Percentiles rank a stretch among this genome's conserved stretches.
Conservation (phyloP, 2,888 invertebrate genomes). For the Imbricaverruca yamaguchii region DNA sequence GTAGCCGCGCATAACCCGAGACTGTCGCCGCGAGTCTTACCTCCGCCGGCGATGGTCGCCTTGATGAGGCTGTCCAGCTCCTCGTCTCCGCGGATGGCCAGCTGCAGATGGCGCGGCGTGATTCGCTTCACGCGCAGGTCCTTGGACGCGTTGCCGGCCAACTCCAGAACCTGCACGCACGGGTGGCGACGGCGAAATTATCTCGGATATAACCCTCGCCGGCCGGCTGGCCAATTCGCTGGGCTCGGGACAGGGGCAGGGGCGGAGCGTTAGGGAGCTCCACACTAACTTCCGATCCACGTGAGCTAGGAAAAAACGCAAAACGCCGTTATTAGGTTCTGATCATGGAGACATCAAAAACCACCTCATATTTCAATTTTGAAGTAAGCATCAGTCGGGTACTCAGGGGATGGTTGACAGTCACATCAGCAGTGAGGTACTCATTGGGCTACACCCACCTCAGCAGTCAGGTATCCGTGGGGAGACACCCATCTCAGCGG, state of each 20-base stretch:
- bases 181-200: background rate
- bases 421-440: no score
- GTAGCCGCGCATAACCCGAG: no score
- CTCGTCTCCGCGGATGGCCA: slow-evolving; percentile 98
- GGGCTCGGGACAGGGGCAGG: background rate
- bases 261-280: background rate
- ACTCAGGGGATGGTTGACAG: no score
- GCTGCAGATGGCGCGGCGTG: slow-evolving; percentile 96
- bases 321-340: slow-evolving; percentile 6
- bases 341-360: no score
- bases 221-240: background rate
- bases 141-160: slow-evolving; percentile 99
- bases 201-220: no score
- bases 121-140: slow-evolving; percentile 99
- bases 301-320: background rate
- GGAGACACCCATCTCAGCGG: no score
- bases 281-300: background rate
- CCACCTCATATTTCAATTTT: no score
- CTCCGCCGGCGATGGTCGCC: slow-evolving; percentile 99
- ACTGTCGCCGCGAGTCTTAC: background rate
- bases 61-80: slow-evolving; percentile 99
- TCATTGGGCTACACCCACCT: no score
- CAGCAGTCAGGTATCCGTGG: no score
- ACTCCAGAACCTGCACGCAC: slow-evolving; percentile 78
- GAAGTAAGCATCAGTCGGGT: no score